Evolutionary conservation across 2,797 vertebrate species (phyloP), one percentile per base, ranked within the genome.

Genomic region (Pampus argenteus): DNA sequence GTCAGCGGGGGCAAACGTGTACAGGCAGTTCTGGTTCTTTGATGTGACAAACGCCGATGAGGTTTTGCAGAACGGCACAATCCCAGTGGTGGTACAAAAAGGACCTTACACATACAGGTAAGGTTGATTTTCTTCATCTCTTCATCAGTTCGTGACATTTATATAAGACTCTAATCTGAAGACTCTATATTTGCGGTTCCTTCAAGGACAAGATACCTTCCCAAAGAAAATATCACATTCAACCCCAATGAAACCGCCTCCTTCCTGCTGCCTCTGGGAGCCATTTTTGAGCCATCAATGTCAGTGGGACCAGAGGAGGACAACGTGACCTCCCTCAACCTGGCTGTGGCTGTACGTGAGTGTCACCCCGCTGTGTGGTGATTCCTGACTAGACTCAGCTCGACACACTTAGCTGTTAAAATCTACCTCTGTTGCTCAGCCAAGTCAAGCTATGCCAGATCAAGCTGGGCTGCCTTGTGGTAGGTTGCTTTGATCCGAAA

Each of bases 91-190:
- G 2, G 28, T 76, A 45, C 94, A 99, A 89, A 96, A 70, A 86
- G 98, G 98, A 64, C 98, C 98, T 1, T 99, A 99, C 54, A 98
- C 97, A 0, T 99, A 99, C 86, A 94, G 60, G 97, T 97, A 91
- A 86, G 79, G 9, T 15, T 5, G 3, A 66, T 59, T 17, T 45
- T 22, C 0, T 48, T 31, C 2, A 10, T 18, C 20, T 54, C 14
- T 38, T 18, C 13, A 25, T 18, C 17, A 26, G 2, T 20, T 29
- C 18, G 28, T 55, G 11, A 18, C 36, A 11, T 28, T 6, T 10
- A 40, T 31, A n/a, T 29, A 7, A 22, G n/a, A 26, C 2, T 55
- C 7, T 51, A 13, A 5, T 45, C 20, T 10, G 14, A 42, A 7
- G 1, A 7, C 15, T 6, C 20, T 83, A 48, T 1, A 5, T 11